These are phyloP conservation scores for Ectemnius continuus DNA, from an alignment of 2,888 invertebrate species.

Conservation along the genomic window DNA sequence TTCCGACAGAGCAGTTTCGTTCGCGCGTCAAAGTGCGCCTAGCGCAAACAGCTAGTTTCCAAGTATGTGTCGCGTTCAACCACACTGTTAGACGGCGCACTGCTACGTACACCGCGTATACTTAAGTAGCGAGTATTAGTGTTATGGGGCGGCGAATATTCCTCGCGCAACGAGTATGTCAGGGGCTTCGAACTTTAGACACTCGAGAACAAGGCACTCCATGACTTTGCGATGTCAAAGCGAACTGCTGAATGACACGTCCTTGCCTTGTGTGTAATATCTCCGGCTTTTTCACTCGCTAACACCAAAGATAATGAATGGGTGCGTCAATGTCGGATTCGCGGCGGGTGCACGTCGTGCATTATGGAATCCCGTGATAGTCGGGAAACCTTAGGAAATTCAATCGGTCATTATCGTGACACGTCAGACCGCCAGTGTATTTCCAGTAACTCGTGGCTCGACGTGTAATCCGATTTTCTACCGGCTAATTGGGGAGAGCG, in stretches of 20 bases:
- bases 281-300: too few relatives aligned
- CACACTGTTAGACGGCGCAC: conserved; percentile 51
- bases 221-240: too few relatives aligned
- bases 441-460: not conserved
- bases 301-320: too few relatives aligned
- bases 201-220: too few relatives aligned
- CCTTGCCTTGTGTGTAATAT: too few relatives aligned
- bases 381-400: conserved; percentile 39
- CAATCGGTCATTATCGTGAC: conserved; percentile 14
- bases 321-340: too few relatives aligned
- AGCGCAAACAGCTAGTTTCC: conserved; percentile 12
- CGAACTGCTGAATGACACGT: too few relatives aligned
- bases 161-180: too few relatives aligned
- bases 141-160: conserved; percentile 10
- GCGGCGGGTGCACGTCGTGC: not conserved
- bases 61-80: conserved; percentile 40
- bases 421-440: not conserved
- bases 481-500: not conserved
- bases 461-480: conserved; percentile 4
- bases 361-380: conserved; percentile 16
- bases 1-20: too few relatives aligned
- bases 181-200: too few relatives aligned
- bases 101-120: conserved; percentile 29
- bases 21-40: too few relatives aligned
- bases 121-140: conserved; percentile 25